Conservation (phyloP, 2,797 vertebrate genomes). For the Cirrhinus mrigala region DNA sequence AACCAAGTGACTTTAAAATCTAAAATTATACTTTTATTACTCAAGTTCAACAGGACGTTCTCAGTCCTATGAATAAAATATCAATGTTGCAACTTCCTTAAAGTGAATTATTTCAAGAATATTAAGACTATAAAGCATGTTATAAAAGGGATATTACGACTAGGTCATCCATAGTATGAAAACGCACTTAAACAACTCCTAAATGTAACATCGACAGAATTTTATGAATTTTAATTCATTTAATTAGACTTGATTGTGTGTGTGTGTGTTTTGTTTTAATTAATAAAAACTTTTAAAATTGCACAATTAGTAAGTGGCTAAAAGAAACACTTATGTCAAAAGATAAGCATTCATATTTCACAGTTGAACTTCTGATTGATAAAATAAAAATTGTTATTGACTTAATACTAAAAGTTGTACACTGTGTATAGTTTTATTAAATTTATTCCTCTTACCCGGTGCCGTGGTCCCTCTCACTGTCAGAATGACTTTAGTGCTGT, state of each 20-base stretch:
- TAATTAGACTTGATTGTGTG: neutral
- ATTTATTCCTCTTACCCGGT: constrained; percentile 79
- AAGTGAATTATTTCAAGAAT: neutral
- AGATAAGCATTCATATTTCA: neutral
- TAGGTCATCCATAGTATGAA: neutral
- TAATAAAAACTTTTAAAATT: neutral
- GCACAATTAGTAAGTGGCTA: neutral
- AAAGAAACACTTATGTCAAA: neutral
- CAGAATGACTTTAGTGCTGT: constrained; percentile 84
- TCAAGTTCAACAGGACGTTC: neutral
- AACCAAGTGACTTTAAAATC: neutral
- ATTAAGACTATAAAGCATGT: neutral
- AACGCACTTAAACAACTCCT: neutral
- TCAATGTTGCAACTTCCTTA: neutral
- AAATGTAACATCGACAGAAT: neutral
- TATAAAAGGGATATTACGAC: neutral
- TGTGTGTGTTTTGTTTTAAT: neutral
- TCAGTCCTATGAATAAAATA: neutral
- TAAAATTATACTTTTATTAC: neutral
- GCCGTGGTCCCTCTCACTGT: constrained; percentile 83
- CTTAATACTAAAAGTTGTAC: neutral
- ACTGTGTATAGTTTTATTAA: neutral
- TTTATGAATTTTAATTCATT: neutral
- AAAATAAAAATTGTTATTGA: neutral
- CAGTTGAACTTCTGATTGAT: neutral